Conservation (phyloP, 2,113 vertebrate genomes). For the Oreochromis spilurus region DNA sequence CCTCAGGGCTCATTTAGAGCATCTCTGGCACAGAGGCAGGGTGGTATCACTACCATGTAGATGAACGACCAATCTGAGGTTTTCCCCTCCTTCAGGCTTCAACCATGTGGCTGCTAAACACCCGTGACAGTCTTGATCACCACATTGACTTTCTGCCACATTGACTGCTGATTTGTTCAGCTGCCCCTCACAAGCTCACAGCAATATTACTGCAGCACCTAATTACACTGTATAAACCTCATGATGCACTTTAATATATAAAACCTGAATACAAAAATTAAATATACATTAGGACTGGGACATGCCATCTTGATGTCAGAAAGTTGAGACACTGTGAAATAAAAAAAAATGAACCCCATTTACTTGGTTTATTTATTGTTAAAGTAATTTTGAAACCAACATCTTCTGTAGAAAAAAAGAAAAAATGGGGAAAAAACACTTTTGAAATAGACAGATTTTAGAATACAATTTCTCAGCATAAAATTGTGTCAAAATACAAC, state of each 20-base stretch:
- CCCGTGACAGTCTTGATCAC: neutral
- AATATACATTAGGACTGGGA: neutral
- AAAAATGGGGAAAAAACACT: neutral
- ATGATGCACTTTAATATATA: neutral
- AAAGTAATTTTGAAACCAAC: neutral
- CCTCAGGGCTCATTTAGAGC: neutral
- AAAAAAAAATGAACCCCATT: neutral
- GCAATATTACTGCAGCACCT: neutral
- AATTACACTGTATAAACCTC: neutral
- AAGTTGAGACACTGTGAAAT: neutral
- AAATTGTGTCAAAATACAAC: neutral
- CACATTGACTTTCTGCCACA: conserved; percentile 10
- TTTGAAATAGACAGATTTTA: neutral
- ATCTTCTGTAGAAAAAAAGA: neutral
- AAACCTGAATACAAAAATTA: neutral
- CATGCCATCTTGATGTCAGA: neutral
- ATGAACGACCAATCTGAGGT: neutral
- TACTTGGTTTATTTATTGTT: neutral
- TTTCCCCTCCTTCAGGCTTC: neutral
- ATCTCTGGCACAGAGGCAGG: neutral
- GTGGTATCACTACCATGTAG: neutral
- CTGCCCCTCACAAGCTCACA: neutral
- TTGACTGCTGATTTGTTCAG: neutral
- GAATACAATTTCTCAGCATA: neutral
- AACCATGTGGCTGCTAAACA: neutral